These are phyloP conservation scores for Carlito syrichta DNA, from an alignment of 2,113 vertebrate species.

Conservation along the genomic window DNA sequence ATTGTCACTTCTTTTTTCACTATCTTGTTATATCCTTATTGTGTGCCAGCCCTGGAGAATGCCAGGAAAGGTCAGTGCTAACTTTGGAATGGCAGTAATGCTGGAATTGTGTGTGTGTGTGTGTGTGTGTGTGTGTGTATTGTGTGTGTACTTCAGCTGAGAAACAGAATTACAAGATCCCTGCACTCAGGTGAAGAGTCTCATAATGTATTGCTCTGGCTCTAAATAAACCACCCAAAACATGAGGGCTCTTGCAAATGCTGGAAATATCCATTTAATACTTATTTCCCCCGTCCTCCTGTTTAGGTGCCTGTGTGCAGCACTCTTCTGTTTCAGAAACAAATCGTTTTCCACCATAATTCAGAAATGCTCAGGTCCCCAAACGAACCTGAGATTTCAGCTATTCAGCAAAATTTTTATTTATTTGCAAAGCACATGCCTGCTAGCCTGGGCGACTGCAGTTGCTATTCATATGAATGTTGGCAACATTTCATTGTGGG, in stretches of 20 bases:
- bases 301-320: background rate
- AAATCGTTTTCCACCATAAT: conserved; percentile 61
- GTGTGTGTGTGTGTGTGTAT: background rate
- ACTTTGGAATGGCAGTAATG: background rate
- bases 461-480: conserved; percentile 58
- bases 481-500: conserved; percentile 60
- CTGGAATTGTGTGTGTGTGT: background rate
- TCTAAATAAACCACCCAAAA: conserved; percentile 25
- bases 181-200: background rate
- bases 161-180: conserved; percentile 12
- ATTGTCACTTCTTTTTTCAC: background rate
- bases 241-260: conserved; percentile 5
- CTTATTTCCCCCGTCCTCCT: background rate
- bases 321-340: conserved; percentile 60
- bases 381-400: conserved; percentile 67
- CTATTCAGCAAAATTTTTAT: conserved; percentile 75
- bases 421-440: conserved; percentile 73
- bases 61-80: background rate
- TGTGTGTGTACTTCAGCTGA: background rate
- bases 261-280: conserved; percentile 26
- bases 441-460: conserved; percentile 63
- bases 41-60: background rate
- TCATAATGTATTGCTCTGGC: background rate
- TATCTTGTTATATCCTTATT: background rate
- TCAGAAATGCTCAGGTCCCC: conserved; percentile 61